Evolutionary conservation across 2,797 vertebrate species (phyloP), one percentile per base, ranked within the genome.

Genomic region (Fratercula arctica): DNA sequence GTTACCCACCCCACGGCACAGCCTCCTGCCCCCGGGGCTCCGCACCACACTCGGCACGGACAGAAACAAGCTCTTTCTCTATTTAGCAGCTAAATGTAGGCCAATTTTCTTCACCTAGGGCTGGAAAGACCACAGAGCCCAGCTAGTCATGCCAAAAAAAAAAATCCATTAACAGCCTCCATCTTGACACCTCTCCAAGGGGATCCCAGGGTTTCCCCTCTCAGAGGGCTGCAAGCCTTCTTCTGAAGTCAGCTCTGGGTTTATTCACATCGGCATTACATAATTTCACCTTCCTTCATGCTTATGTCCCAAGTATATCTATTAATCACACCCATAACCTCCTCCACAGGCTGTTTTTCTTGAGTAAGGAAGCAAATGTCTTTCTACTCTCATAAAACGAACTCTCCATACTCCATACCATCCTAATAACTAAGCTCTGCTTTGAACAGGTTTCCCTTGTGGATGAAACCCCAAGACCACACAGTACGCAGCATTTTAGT

Each of bases 21-120:
- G 33, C 84, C 46, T 46, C n/a, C 64, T n/a, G 41, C 24, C 41
- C 13, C n/a, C 0, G 0, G 57, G 11, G 56, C 75, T 72, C 35
- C 0, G 5, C 33, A 16, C 13, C 21, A 0, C 48, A 12, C 75
- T 15, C 0, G 0, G 25, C 75, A 77, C 3, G 3, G 21, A 11
- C 45, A 28, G 29, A 39, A 75, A 28, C 25, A 15, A 39, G 12
- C 11, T 53, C 21, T 39, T 39, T 63, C 80, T n/a, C 17, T 19
- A 14, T 45, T 39, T 16, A 46, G 25, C 31, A 51, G 41, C 23
- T 16, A 39, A 5, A 25, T 5, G 18, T 13, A 12, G 61, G 48
- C 16, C 8, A 31, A 28, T 63, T 23, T 53, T 29, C 51, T 19
- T 66, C 70, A 21, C 23, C 28, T 12, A 5, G 33, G 15, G 10